phyloP scores from a whole-genome alignment of 1,140 invertebrate genomes.

The Rhizoglyphus robini region DNA sequence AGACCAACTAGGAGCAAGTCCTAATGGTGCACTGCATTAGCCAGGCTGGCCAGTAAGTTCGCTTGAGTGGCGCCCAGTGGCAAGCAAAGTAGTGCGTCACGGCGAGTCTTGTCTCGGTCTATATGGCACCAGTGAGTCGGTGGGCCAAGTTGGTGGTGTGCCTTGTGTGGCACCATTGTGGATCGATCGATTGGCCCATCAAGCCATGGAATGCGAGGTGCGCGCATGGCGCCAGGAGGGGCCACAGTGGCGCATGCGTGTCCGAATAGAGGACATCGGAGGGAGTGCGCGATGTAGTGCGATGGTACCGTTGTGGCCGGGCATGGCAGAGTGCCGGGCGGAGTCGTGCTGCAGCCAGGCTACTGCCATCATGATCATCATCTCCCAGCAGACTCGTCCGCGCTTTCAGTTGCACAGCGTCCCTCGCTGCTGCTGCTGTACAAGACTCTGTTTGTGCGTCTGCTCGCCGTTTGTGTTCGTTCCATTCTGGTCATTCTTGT shows the following conservation, averaged over 20 bases:
- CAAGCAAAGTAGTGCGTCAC: too few relatives aligned
- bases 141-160: too few relatives aligned
- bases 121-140: too few relatives aligned
- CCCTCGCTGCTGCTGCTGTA: background rate
- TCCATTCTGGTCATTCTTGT: conserved; percentile 11
- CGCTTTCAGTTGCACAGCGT: conserved; percentile 2
- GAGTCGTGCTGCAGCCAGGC: too few relatives aligned
- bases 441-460: background rate
- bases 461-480: conserved; percentile 10
- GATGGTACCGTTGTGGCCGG: background rate
- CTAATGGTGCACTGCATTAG: too few relatives aligned
- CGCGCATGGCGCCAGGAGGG: background rate
- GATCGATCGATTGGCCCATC: background rate
- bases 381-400: background rate
- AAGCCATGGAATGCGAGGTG: too few relatives aligned
- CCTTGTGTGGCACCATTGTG: background rate
- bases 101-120: too few relatives aligned
- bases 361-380: too few relatives aligned
- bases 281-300: background rate
- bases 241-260: background rate
- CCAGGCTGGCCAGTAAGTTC: too few relatives aligned
- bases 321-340: too few relatives aligned
- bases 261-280: conserved; percentile 5
- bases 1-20: too few relatives aligned
- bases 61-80: too few relatives aligned